phyloP scores from a whole-genome alignment of 2,888 invertebrate species.

The Spialia ferax region DNA sequence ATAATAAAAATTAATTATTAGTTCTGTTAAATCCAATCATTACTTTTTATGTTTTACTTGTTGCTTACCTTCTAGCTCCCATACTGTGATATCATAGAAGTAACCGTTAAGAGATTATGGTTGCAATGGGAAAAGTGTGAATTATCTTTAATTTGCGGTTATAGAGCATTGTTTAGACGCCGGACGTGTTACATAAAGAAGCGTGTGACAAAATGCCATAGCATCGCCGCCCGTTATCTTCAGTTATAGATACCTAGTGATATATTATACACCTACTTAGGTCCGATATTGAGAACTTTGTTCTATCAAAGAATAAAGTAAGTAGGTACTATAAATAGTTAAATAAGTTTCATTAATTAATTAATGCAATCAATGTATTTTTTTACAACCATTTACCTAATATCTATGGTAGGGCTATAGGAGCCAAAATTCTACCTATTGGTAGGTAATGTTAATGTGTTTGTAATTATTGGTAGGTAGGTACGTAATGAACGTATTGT shows the following conservation, averaged over 20 bases:
- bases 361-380: too few species aligned
- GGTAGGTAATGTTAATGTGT: too few species aligned
- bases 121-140: slow-evolving; percentile 73
- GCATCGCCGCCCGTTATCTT: slow-evolving; percentile 14
- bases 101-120: slow-evolving; percentile 67
- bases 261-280: too few species aligned
- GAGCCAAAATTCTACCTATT: too few species aligned
- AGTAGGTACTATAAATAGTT: too few species aligned
- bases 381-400: too few species aligned
- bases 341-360: too few species aligned
- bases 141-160: slow-evolving; percentile 70
- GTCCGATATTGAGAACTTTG: slow-evolving; percentile 16
- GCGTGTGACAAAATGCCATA: slow-evolving; percentile 53
- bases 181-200: slow-evolving; percentile 46
- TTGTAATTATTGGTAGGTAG: too few species aligned
- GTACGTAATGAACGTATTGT: too few species aligned
- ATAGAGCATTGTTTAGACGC: slow-evolving; percentile 48
- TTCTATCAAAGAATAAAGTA: too few species aligned
- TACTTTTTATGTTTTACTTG: not conserved
- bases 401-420: too few species aligned
- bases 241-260: too few species aligned
- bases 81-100: slow-evolving; percentile 46
- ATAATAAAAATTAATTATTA: not conserved
- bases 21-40: not conserved
- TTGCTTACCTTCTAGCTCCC: slow-evolving; percentile 17